phyloP scores from a whole-genome alignment of 2,888 invertebrate genomes.

The Monochamus alternatus region DNA sequence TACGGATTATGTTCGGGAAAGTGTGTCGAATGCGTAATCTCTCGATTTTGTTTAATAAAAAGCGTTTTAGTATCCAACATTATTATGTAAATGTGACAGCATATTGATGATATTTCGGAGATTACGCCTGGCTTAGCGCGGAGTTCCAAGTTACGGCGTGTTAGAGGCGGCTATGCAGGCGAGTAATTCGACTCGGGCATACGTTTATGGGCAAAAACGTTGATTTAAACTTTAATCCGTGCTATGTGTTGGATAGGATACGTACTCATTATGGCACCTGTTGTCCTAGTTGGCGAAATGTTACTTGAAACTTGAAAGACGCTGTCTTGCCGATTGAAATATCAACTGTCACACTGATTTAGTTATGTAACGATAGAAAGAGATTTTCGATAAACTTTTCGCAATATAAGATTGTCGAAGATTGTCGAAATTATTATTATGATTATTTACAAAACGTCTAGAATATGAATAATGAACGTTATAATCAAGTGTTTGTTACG shows the following conservation, averaged over 20 bases:
- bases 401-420: too few relatives aligned
- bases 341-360: too few relatives aligned
- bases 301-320: neutral
- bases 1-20: conserved; percentile 25
- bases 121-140: conserved; percentile 35
- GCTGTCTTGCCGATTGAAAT: neutral
- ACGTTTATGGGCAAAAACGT: neutral
- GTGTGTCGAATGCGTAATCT: conserved; percentile 33
- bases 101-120: conserved; percentile 44
- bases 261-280: neutral
- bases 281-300: neutral
- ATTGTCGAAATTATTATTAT: too few relatives aligned
- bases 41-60: conserved; percentile 29
- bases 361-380: too few relatives aligned
- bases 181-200: neutral
- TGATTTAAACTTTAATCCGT: neutral
- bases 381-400: too few relatives aligned
- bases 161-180: neutral
- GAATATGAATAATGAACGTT: too few relatives aligned
- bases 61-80: conserved; percentile 21
- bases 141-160: neutral
- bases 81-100: conserved; percentile 42
- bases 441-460: too few relatives aligned
- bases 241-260: neutral
- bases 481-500: too few relatives aligned